These are phyloP conservation scores for Lasioglossum zephyrum DNA, from an alignment of 2,888 invertebrate species.

Conservation along the genomic window DNA sequence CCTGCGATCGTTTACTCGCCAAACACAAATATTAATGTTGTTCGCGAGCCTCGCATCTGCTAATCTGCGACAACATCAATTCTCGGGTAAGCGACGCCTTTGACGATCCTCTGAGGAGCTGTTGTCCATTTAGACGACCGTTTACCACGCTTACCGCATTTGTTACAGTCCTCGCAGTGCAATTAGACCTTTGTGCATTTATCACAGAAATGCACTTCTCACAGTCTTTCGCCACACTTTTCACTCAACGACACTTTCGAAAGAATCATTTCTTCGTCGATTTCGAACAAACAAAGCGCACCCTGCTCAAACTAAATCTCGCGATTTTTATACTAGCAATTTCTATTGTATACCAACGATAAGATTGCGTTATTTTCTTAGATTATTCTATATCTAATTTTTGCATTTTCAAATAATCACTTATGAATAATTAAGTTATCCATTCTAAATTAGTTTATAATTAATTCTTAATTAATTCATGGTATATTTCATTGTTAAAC, in stretches of 20 bases:
- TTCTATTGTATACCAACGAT: neutral
- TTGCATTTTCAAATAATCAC: too few species aligned
- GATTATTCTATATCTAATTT: too few species aligned
- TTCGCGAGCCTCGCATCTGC: neutral
- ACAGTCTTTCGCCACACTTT: too few species aligned
- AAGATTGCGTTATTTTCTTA: too few species aligned
- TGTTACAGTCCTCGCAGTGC: too few species aligned
- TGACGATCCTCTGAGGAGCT: neutral
- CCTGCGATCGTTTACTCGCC: slow-evolving; percentile 4
- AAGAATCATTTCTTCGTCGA: neutral
- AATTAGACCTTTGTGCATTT: too few species aligned
- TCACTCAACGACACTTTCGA: too few species aligned
- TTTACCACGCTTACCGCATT: neutral
- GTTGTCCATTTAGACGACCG: neutral
- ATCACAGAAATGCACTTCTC: too few species aligned
- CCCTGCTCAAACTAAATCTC: neutral
- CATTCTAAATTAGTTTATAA: too few species aligned
- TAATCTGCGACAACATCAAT: neutral
- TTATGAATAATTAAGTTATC: too few species aligned
- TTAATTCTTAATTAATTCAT: too few species aligned
- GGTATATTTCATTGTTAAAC: too few species aligned
- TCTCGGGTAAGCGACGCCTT: neutral
- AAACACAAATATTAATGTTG: neutral
- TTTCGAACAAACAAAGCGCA: neutral
- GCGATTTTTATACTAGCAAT: neutral